These are phyloP conservation scores for Argya squamiceps DNA, from an alignment of 2,797 vertebrate genomes.

Conservation along the genomic window DNA sequence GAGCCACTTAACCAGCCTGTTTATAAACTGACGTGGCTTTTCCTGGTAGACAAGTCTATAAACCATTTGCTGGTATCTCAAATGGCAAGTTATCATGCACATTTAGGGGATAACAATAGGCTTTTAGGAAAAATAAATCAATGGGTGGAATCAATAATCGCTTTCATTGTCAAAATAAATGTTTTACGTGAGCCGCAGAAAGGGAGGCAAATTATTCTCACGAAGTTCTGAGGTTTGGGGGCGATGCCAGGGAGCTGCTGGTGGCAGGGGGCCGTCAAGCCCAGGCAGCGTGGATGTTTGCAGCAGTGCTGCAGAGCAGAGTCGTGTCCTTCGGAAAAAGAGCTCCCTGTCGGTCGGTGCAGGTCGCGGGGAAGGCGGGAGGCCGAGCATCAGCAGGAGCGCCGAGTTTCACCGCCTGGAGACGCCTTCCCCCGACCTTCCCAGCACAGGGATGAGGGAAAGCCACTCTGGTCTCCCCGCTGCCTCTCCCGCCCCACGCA, in stretches of 20 bases:
- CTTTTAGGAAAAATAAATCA: slow-evolving; percentile 52
- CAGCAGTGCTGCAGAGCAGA: background rate
- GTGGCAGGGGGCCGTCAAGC: background rate
- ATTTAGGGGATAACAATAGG: slow-evolving; percentile 20
- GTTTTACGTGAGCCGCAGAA: background rate
- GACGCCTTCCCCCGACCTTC: background rate
- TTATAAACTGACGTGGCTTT: background rate
- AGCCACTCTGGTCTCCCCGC: background rate
- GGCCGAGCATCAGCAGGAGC: background rate
- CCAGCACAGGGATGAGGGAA: background rate
- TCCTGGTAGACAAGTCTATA: background rate
- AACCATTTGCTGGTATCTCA: slow-evolving; percentile 11
- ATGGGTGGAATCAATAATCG: background rate
- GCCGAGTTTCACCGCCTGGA: rapidly evolving
- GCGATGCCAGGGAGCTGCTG: background rate
- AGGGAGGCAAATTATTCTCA: background rate
- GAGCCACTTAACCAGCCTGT: background rate
- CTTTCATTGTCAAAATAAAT: slow-evolving; percentile 33
- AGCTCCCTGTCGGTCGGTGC: rapidly evolving
- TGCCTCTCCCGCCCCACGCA: background rate
- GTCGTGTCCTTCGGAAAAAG: rapidly evolving
- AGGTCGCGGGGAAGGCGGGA: rapidly evolving
- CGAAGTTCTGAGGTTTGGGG: background rate
- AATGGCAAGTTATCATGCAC: background rate
- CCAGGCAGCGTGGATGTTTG: rapidly evolving